Evolutionary conservation across 2,797 vertebrate species (phyloP), one percentile per base, ranked within the genome.

Genomic region (Jordanella pulchra): DNA sequence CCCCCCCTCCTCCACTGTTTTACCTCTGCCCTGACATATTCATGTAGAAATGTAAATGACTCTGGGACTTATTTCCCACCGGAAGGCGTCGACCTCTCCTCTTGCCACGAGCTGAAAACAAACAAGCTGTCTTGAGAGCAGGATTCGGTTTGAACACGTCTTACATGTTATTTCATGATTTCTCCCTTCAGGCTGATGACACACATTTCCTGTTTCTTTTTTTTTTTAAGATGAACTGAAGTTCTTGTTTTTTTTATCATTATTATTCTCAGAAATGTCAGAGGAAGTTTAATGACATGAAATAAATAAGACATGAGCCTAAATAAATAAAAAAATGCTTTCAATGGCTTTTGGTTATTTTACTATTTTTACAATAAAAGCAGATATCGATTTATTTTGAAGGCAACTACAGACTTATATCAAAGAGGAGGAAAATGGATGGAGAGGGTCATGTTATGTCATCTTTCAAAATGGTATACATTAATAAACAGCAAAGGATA

Each of bases 111-210:
- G 76, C 81, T 74, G 75, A 83, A 82, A 89, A 71, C 53, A 82
- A 53, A 50, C 77, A 67, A 23, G 21, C 67, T 7, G 69, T 75
- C 79, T 75, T 15, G 83, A 84, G 77, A 81, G 56, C 6, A 56
- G 67, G 64, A 67, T 63, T 69, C 0, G 9, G 86, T 80, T 51
- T 47, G 79, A 87, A 89, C 86, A 85, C 80, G 84, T 86, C 84
- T 67, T 84, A 83, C 79, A 69, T 85, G 73, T 84, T 27, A 76
- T 75, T 79, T 85, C 78, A 70, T 82, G 72, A 77, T 76, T 76
- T 73, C 68, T 76, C 76, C 35, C 78, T 73, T 61, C 72, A 73
- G 84, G 74, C 63, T 68, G 77, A 77, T 84, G 77, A 84, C 69
- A 75, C 54, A 69, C 63, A 80, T 65, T 58, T 67, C 30, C 75